phyloP scores from a whole-genome alignment of 2,113 vertebrate species.

The Pongo abelii region DNA sequence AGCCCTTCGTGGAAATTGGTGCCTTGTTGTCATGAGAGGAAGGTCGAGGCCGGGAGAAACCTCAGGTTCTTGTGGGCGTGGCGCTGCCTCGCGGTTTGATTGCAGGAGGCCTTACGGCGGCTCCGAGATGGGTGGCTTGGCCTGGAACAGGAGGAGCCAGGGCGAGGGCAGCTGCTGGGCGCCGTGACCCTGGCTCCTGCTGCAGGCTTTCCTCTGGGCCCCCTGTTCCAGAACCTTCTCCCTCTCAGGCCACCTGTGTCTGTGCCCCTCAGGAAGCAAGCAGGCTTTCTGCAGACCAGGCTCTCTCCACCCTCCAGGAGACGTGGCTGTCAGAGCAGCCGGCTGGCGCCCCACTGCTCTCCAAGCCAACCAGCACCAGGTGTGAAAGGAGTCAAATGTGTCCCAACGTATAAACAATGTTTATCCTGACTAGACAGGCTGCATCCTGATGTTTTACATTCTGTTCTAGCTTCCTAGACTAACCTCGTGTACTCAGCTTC shows the following conservation, averaged over 20 bases:
- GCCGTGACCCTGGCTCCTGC: too few relatives aligned
- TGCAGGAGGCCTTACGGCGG: neutral
- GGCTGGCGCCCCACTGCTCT: neutral
- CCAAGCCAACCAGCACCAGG: neutral
- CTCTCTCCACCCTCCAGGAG: neutral
- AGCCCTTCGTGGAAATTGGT: neutral
- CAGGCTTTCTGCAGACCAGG: neutral
- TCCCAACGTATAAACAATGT: accelerated
- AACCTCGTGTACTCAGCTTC: neutral
- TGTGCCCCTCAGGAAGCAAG: too few relatives aligned
- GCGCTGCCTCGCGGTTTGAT: neutral
- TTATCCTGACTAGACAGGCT: neutral
- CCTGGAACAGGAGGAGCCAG: too few relatives aligned
- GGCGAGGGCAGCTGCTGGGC: neutral
- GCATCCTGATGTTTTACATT: neutral
- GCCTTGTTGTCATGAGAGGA: neutral
- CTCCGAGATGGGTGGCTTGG: neutral
- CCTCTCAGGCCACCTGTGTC: neutral
- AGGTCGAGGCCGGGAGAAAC: neutral
- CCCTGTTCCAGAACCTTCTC: neutral
- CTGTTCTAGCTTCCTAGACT: neutral
- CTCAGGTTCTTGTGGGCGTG: neutral
- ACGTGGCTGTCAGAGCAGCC: neutral
- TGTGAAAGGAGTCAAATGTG: neutral
- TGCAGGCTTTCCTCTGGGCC: neutral